phyloP scores from a whole-genome alignment of 2,797 vertebrate species.

The Sebastes vulpes region DNA sequence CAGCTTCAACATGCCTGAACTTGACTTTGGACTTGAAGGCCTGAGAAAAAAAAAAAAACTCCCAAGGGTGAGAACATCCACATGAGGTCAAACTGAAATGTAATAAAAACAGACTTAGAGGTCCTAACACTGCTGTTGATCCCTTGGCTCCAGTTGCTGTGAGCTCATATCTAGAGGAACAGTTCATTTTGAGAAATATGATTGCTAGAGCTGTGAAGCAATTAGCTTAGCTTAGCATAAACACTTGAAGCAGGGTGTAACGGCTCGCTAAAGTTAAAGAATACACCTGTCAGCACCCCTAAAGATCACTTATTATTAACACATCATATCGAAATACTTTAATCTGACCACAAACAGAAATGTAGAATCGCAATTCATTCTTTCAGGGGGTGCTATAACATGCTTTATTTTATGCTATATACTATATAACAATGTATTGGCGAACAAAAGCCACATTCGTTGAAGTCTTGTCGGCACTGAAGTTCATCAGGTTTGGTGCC shows the following conservation, averaged over 20 bases:
- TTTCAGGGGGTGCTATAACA: neutral
- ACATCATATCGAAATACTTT: neutral
- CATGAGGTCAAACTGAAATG: conserved; percentile 28
- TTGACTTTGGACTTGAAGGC: neutral
- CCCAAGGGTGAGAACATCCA: neutral
- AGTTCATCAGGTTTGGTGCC: neutral
- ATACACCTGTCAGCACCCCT: neutral
- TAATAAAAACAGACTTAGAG: neutral
- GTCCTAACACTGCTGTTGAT: neutral
- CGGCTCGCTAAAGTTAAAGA: neutral
- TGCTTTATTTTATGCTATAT: neutral
- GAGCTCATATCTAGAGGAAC: neutral
- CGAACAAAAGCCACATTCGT: neutral
- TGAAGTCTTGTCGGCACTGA: neutral
- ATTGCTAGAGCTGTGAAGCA: neutral
- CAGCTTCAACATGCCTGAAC: conserved; percentile 3
- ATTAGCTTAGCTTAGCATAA: neutral
- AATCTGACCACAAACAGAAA: neutral
- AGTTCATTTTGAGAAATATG: neutral
- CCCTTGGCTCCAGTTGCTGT: neutral
- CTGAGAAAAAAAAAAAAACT: neutral
- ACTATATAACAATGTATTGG: neutral
- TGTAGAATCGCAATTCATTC: neutral
- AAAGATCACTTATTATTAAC: neutral
- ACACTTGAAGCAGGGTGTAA: neutral